Evolutionary conservation across 2,888 invertebrate species (phyloP).

Genomic region (Amphipoea oculea): DNA sequence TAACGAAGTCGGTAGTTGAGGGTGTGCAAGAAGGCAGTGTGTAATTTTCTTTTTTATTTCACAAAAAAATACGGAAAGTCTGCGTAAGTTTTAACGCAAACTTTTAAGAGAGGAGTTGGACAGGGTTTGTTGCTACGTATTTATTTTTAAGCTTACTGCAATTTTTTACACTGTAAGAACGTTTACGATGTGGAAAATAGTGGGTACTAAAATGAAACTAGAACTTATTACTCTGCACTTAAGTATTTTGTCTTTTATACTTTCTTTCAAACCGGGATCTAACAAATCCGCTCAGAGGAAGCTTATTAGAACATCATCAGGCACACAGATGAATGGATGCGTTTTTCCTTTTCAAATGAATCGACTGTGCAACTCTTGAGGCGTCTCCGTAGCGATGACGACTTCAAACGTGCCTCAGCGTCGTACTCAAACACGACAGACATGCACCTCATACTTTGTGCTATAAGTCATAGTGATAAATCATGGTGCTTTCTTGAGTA

Average conservation of each 20-base stretch:
- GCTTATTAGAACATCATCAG: conserved; percentile 1
- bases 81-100: conserved; percentile 37
- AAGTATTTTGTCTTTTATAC: conserved; percentile 5
- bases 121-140: conserved; percentile 36
- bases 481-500: neutral
- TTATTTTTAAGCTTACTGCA: conserved; percentile 51
- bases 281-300: neutral
- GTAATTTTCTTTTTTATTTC: conserved; percentile 19
- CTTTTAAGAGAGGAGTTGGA: conserved; percentile 36
- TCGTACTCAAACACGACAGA: conserved; percentile 30
- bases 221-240: conserved; percentile 19
- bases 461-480: neutral
- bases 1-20: conserved; percentile 57
- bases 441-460: conserved; percentile 11
- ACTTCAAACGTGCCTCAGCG: conserved; percentile 51
- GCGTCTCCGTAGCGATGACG: conserved; percentile 42
- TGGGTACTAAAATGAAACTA: conserved; percentile 28
- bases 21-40: conserved; percentile 38
- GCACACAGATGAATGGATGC: conserved; percentile 10
- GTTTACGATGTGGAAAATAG: conserved; percentile 31
- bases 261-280: neutral
- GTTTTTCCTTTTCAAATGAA: conserved; percentile 34
- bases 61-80: conserved; percentile 31
- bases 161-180: conserved; percentile 38
- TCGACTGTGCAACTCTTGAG: conserved; percentile 39